Conservation (phyloP, 2,113 vertebrate genomes). For the Emydura subglobosa region DNA sequence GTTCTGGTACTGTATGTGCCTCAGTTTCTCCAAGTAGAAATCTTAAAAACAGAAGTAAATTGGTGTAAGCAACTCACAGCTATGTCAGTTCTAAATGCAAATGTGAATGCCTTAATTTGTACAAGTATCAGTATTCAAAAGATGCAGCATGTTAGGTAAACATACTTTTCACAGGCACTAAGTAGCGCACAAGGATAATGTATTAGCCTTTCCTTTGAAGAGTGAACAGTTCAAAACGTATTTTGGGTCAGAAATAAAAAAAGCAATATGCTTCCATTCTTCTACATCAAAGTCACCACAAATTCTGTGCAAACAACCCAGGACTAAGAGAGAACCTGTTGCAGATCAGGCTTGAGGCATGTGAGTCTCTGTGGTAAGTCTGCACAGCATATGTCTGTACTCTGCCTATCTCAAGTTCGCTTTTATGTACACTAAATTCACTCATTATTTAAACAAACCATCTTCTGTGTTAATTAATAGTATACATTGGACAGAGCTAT, state of each 20-base stretch:
- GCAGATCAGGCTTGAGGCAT: neutral
- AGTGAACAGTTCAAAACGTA: neutral
- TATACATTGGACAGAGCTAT: accelerated
- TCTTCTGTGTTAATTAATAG: accelerated
- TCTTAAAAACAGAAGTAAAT: neutral
- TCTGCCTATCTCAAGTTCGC: neutral
- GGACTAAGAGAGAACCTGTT: accelerated
- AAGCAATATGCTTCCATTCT: neutral
- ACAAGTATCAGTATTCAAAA: neutral
- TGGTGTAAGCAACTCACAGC: accelerated
- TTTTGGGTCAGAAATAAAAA: neutral
- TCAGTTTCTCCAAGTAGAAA: neutral
- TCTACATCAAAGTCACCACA: neutral
- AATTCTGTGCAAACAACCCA: neutral
- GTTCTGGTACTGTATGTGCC: neutral
- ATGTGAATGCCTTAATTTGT: neutral
- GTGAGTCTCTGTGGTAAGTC: neutral
- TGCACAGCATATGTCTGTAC: accelerated
- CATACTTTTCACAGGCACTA: neutral
- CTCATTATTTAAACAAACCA: neutral
- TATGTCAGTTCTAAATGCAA: neutral
- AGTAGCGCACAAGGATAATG: neutral
- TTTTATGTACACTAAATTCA: accelerated
- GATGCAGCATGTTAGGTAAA: neutral
- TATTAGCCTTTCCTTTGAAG: neutral